These are phyloP conservation scores for Cynaeus angustus DNA, from an alignment of 2,888 invertebrate genomes.

Conservation along the genomic window DNA sequence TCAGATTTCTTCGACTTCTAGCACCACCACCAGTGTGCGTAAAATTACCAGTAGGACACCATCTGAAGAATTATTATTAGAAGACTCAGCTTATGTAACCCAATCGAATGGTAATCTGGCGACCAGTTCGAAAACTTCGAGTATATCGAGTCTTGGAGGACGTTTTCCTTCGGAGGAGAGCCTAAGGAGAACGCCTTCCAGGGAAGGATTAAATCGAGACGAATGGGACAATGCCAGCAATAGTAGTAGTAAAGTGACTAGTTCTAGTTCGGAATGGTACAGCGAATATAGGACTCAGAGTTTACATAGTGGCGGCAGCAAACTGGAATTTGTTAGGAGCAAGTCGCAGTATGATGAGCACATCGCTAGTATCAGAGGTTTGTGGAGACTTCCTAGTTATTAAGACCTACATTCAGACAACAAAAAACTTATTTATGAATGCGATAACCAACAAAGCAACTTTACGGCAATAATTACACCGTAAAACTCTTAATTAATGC, in stretches of 20 bases:
- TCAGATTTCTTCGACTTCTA: conserved; percentile 71
- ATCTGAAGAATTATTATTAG: conserved; percentile 73
- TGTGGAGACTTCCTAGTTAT: conserved; percentile 55
- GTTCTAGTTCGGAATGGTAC: conserved; percentile 74
- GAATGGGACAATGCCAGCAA: conserved; percentile 70
- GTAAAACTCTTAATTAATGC: conserved; percentile 44
- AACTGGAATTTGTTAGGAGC: conserved; percentile 83
- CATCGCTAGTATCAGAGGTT: conserved; percentile 91
- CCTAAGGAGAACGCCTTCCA: conserved; percentile 69
- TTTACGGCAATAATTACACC: conserved; percentile 1
- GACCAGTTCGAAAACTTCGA: conserved; percentile 73
- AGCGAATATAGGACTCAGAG: conserved; percentile 75
- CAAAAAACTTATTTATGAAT: not conserved
- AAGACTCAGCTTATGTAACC: conserved; percentile 77
- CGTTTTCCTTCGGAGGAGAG: conserved; percentile 75
- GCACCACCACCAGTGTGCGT: conserved; percentile 59
- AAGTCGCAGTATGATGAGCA: conserved; percentile 90
- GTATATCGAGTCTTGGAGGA: conserved; percentile 72
- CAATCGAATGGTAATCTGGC: conserved; percentile 71
- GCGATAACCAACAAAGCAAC: not conserved
- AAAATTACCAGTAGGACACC: conserved; percentile 69
- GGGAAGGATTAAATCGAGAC: conserved; percentile 58
- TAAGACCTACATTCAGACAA: not conserved
- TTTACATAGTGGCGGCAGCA: conserved; percentile 79
- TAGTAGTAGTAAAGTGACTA: conserved; percentile 71